Evolutionary conservation across 2,888 invertebrate species (phyloP), one percentile per base, ranked within the genome.

Genomic region (Tachina grossa): DNA sequence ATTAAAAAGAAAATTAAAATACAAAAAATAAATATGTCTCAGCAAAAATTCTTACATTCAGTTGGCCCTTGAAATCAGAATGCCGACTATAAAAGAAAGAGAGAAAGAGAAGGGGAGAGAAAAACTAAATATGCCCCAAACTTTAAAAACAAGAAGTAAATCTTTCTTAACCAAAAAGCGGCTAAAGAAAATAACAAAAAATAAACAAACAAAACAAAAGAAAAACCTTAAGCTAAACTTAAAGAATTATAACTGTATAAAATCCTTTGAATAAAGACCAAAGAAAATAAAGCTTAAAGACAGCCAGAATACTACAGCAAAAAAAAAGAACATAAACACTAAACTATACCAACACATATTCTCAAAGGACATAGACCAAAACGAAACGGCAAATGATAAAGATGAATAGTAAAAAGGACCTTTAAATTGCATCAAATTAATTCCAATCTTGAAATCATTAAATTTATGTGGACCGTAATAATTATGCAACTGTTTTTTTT

Each of bases 341-440:
- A 41, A 49, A 57, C 19, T 49, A 31, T 31, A 47, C 49, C 55
- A 49, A 14, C 19, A 59, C 49, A 39, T 51, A 51, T 16, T 65
- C 71, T 74, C 22, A n/a, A n/a, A 45, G 68, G 74, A 75, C 43
- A 16, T 10, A 19, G 41, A 51, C 66, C 9, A 59, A 53, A 71
- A 79, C 5, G 43, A 68, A 59, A 31, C 19, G 3, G 57, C n/a
- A 74, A 59, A 65, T 59, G 66, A 74, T 59, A 81, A 81, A 71
- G 31, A 39, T 66, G 59, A 68, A 82, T 77, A 57, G 77, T 45
- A 66, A 82, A 81, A 82, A 77, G 77, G 65, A 85, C 78, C 75
- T 85, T 79, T 83, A 85, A 85, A 85, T 85, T 85, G 83, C 83
- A 79, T 76, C 82, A 79, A 85, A 85, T 85, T 85, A 85, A 85